Evolutionary conservation across 2,888 invertebrate species (phyloP).

Genomic region (Marronus borbonicus): DNA sequence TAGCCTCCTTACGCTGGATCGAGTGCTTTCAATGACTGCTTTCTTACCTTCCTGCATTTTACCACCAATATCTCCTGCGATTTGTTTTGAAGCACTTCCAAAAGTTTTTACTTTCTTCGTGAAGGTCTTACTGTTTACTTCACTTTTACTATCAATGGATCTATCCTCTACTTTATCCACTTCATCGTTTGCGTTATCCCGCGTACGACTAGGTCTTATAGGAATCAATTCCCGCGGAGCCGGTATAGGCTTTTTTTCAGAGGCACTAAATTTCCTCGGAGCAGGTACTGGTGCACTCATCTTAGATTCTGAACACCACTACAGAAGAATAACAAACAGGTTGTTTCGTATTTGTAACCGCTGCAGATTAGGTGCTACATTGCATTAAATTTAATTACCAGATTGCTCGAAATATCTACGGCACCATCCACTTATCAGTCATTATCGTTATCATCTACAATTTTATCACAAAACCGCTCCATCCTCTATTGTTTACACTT

Average conservation of each 20-base stretch:
- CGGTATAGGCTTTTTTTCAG: slow-evolving; percentile 72
- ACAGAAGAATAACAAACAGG: slow-evolving; percentile 23
- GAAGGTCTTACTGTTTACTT: slow-evolving; percentile 62
- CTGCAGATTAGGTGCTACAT: slow-evolving; percentile 26
- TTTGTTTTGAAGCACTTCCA: slow-evolving; percentile 74
- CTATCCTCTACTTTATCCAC: slow-evolving; percentile 23
- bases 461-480: slow-evolving; percentile 37
- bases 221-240: slow-evolving; percentile 73
- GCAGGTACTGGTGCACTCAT: slow-evolving; percentile 64
- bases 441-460: slow-evolving; percentile 40
- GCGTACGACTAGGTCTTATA: slow-evolving; percentile 48
- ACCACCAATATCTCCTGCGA: slow-evolving; percentile 73
- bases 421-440: slow-evolving; percentile 39
- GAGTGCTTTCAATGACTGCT: slow-evolving; percentile 78
- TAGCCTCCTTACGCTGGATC: slow-evolving; percentile 69
- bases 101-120: slow-evolving; percentile 71
- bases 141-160: slow-evolving; percentile 46
- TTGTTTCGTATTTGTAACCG: neutral
- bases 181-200: slow-evolving; percentile 41
- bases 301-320: slow-evolving; percentile 43
- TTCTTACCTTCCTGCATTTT: slow-evolving; percentile 74
- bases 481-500: slow-evolving; percentile 34
- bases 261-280: slow-evolving; percentile 61
- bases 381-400: slow-evolving; percentile 33
- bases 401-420: slow-evolving; percentile 30